Conservation (phyloP, 2,888 invertebrate species). For the Stegana nigrithorax region DNA sequence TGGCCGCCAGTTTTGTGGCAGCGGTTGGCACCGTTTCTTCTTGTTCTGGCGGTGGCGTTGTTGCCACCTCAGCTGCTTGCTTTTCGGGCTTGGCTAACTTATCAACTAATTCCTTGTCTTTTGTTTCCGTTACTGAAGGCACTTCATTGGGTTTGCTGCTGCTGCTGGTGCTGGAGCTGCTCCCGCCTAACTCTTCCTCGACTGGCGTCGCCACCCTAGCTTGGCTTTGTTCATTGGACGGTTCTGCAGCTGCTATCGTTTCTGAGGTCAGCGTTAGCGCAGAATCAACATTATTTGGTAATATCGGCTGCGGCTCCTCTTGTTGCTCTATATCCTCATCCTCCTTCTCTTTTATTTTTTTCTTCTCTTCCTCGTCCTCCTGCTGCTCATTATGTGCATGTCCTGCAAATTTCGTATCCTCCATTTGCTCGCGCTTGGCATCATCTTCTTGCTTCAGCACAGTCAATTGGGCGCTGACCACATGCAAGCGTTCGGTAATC, state of each 20-base stretch:
- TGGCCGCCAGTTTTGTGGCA: too few relatives aligned
- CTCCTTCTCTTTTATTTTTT: background rate
- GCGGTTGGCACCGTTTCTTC: too few relatives aligned
- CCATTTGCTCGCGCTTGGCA: background rate
- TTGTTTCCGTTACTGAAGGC: conserved; percentile 35
- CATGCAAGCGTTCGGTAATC: conserved; percentile 50
- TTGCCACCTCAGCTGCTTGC: conserved; percentile 2
- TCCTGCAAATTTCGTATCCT: background rate
- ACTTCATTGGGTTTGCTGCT: conserved; percentile 35
- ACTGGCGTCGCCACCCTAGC: too few relatives aligned
- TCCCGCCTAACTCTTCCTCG: too few relatives aligned
- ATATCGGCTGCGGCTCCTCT: background rate
- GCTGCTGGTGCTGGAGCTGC: too few relatives aligned
- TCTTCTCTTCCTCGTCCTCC: background rate
- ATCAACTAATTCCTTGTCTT: conserved; percentile 15
- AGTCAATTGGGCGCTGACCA: conserved; percentile 59
- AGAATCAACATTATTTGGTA: background rate
- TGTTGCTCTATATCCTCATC: background rate
- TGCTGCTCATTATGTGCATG: background rate
- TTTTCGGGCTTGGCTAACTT: background rate
- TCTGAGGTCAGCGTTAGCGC: background rate
- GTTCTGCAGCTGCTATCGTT: background rate
- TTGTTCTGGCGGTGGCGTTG: background rate
- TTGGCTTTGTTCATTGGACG: too few relatives aligned
- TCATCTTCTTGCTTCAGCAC: too few relatives aligned